Conservation (phyloP, 1,140 invertebrate species). For the Conopomorpha cramerella region DNA sequence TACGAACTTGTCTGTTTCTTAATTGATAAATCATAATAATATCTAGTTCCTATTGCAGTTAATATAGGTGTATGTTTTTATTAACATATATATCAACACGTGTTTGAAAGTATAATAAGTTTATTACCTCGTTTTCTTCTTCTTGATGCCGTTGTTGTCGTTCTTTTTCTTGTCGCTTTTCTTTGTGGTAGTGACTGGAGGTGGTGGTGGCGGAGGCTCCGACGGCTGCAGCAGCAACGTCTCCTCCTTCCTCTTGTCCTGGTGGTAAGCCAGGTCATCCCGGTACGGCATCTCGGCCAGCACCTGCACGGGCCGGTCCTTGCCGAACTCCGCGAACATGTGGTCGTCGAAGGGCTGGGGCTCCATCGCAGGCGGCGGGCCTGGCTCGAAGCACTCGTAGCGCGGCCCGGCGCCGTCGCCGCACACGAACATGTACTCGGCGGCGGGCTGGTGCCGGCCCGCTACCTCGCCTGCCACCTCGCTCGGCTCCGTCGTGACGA, state of each 20-base stretch:
- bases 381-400: conserved; percentile 41
- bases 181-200: conserved; percentile 51
- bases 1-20: too few species aligned
- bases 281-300: conserved; percentile 67
- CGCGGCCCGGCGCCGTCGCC: conserved; percentile 24
- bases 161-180: conserved; percentile 82
- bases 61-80: too few species aligned
- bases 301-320: conserved; percentile 66
- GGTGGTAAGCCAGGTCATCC: conserved; percentile 56
- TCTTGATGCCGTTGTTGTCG: conserved; percentile 87
- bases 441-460: conserved; percentile 22
- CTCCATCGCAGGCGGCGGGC: conserved; percentile 64
- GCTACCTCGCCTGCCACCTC: conserved; percentile 4
- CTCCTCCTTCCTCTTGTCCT: conserved; percentile 58
- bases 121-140: conserved; percentile 92
- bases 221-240: conserved; percentile 59
- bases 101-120: too few species aligned
- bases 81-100: too few species aligned
- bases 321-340: conserved; percentile 74
- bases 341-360: conserved; percentile 76
- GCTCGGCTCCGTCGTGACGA: conserved; percentile 17
- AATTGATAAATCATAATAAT: too few species aligned
- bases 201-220: conserved; percentile 26
- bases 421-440: conserved; percentile 51
- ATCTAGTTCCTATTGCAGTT: too few species aligned